Conservation (phyloP, 2,888 invertebrate genomes). For the Sinhomidia bicolor region DNA sequence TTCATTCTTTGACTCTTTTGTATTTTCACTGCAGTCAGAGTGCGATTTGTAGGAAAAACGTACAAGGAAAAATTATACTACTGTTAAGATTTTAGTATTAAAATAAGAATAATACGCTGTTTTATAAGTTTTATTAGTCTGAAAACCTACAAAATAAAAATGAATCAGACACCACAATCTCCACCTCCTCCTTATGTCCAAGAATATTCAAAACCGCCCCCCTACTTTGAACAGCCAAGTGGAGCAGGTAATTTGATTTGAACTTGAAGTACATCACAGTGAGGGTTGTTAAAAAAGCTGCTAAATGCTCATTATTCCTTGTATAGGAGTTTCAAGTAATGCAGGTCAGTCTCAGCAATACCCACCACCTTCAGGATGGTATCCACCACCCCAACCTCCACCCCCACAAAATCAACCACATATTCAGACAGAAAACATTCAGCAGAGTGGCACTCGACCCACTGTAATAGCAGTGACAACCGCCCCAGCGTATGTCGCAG, state of each 20-base stretch:
- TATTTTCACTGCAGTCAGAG: too few relatives aligned
- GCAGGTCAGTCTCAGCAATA: not conserved
- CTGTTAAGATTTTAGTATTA: not conserved
- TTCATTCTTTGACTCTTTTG: too few relatives aligned
- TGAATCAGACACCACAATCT: conserved; percentile 28
- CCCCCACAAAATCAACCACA: not conserved
- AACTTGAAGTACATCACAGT: not conserved
- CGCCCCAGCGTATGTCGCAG: conserved; percentile 23
- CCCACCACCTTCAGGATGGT: not conserved
- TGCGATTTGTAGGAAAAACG: too few relatives aligned
- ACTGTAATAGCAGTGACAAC: conserved; percentile 47
- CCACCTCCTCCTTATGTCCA: conserved; percentile 46
- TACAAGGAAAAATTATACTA: too few relatives aligned
- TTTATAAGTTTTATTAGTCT: too few relatives aligned
- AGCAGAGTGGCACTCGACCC: conserved; percentile 7
- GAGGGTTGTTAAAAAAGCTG: not conserved
- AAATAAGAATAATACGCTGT: too few relatives aligned
- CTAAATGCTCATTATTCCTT: not conserved
- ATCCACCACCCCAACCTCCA: conserved; percentile 54
- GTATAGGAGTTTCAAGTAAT: not conserved
- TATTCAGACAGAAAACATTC: not conserved
- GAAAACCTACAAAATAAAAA: not conserved
- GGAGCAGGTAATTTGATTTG: conserved; percentile 3
- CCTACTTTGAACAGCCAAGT: conserved; percentile 36
- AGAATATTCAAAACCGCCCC: conserved; percentile 58